Conservation (phyloP, 2,797 vertebrate species). For the Helostoma temminkii region DNA sequence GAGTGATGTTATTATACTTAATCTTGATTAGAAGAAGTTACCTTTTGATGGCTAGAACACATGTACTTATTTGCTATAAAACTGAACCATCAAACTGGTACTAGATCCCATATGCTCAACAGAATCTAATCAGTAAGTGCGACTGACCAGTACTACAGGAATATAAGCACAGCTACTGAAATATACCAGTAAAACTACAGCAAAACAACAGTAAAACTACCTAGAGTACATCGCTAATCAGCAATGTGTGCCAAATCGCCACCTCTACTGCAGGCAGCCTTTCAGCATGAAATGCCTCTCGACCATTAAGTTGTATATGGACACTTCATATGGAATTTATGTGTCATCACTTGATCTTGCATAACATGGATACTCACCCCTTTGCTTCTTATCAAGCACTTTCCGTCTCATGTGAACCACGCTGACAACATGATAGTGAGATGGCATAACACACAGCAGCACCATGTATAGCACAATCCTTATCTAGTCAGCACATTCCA, state of each 20-base stretch:
- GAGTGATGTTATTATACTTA: too few relatives aligned
- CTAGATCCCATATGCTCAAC: slow-evolving; percentile 72
- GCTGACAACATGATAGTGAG: slow-evolving; percentile 73
- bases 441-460: slow-evolving; percentile 76
- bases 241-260: slow-evolving; percentile 72
- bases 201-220: slow-evolving; percentile 80
- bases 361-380: slow-evolving; percentile 65
- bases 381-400: slow-evolving; percentile 71
- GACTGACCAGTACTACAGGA: slow-evolving; percentile 79
- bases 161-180: slow-evolving; percentile 80
- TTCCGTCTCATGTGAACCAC: slow-evolving; percentile 78
- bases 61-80: slow-evolving; percentile 38
- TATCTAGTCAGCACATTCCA: slow-evolving; percentile 81
- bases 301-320: slow-evolving; percentile 54
- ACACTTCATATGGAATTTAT: slow-evolving; percentile 56
- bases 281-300: slow-evolving; percentile 63
- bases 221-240: slow-evolving; percentile 79
- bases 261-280: slow-evolving; percentile 59
- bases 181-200: too few relatives aligned
- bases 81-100: slow-evolving; percentile 59
- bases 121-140: slow-evolving; percentile 66
- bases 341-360: slow-evolving; percentile 69
- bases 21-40: slow-evolving; percentile 10
- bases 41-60: slow-evolving; percentile 28
- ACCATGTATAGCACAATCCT: slow-evolving; percentile 75